A percentile compares a stretch with the other conserved stretches of the same genome.
Evolutionary conservation across 2,797 vertebrate genomes (phyloP).

Genomic region (Chromis chromis): DNA sequence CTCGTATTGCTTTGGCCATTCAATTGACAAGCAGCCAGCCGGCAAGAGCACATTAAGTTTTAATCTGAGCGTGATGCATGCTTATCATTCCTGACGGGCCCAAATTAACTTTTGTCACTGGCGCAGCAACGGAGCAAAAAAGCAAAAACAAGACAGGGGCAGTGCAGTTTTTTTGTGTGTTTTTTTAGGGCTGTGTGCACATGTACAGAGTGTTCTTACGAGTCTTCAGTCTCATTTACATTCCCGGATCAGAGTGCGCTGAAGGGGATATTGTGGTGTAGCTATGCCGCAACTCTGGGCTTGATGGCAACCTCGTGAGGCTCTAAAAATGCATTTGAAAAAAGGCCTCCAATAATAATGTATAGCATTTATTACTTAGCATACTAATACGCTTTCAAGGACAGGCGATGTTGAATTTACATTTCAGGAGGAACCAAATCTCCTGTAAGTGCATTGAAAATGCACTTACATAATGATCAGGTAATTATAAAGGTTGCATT

Average conservation of each 20-base stretch:
- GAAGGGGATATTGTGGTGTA: neutral
- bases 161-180: neutral
- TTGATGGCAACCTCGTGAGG: too few species aligned
- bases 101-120: conserved; percentile 37
- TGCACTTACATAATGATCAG: too few species aligned
- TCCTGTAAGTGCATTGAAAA: too few species aligned
- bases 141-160: neutral
- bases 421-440: neutral
- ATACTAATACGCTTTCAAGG: neutral
- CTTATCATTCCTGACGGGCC: conserved; percentile 41
- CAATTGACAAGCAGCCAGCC: conserved; percentile 30
- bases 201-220: conserved; percentile 3
- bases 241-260: conserved; percentile 1
- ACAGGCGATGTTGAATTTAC: neutral
- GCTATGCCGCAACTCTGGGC: neutral
- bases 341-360: conserved; percentile 1
- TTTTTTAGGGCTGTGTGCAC: neutral
- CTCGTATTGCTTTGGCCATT: conserved; percentile 11
- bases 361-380: neutral
- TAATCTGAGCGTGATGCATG: conserved; percentile 54
- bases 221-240: conserved; percentile 9
- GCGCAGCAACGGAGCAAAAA: conserved; percentile 20
- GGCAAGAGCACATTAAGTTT: conserved; percentile 54
- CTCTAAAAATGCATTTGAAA: neutral
- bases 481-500: too few species aligned